These are phyloP conservation scores for Adelges cooleyi DNA, from an alignment of 1,140 invertebrate genomes.

Conservation along the genomic window DNA sequence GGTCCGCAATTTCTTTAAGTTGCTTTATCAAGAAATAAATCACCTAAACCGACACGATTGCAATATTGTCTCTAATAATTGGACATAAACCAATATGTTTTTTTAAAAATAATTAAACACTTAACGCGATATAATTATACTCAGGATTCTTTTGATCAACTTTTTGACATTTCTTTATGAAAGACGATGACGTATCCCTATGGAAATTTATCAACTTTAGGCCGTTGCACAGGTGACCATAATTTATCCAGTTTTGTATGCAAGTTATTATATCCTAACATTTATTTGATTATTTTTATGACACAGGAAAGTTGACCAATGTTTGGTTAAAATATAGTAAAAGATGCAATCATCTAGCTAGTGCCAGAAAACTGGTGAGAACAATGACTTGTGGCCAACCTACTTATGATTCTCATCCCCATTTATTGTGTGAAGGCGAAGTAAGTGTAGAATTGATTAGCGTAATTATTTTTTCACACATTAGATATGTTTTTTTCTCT, in stretches of 20 bases:
- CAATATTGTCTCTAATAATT: too few relatives aligned
- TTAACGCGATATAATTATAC: too few relatives aligned
- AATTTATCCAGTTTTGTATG: background rate
- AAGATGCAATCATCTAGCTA: background rate
- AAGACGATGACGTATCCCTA: background rate
- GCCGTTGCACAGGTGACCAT: background rate
- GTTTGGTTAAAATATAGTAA: background rate
- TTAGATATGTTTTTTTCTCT: too few relatives aligned
- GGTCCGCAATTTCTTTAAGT: too few relatives aligned
- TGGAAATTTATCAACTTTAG: background rate
- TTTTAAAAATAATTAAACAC: too few relatives aligned
- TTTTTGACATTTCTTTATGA: too few relatives aligned
- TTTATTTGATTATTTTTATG: background rate
- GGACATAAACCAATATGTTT: too few relatives aligned
- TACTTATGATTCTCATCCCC: slow-evolving; percentile 30
- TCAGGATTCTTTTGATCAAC: too few relatives aligned
- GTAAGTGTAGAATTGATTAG: too few relatives aligned
- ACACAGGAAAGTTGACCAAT: background rate
- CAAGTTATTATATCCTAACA: background rate
- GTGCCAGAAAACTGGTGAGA: background rate
- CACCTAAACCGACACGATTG: too few relatives aligned
- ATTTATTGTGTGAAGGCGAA: slow-evolving; percentile 31
- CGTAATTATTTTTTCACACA: too few relatives aligned
- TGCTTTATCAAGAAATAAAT: too few relatives aligned
- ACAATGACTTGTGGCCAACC: slow-evolving; percentile 30